phyloP scores from a whole-genome alignment of 2,113 vertebrate genomes.

The Balaeniceps rex region DNA sequence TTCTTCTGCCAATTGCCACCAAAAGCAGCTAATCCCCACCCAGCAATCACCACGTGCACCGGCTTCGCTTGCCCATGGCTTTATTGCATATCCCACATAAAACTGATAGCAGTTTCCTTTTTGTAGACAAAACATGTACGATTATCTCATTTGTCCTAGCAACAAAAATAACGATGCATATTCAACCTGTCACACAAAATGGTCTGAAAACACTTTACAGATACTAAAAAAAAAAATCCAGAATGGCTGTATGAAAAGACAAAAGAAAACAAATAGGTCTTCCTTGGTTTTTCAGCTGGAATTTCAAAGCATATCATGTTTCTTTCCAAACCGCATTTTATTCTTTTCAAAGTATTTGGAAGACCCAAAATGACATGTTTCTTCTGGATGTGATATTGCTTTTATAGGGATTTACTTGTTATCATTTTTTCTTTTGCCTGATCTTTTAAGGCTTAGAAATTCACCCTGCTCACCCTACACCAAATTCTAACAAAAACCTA shows the following conservation, averaged over 20 bases:
- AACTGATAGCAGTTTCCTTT: not conserved
- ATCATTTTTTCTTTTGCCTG: conserved; percentile 12
- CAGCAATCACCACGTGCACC: rapidly evolving
- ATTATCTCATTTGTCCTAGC: conserved; percentile 35
- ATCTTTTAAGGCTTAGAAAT: conserved; percentile 40
- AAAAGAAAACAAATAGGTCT: conserved; percentile 50
- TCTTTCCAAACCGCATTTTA: conserved; percentile 60
- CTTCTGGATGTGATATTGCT: conserved; percentile 49
- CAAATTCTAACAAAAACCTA: conserved; percentile 43
- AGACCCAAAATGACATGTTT: conserved; percentile 47
- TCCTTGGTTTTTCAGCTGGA: conserved; percentile 37
- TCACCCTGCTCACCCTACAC: not conserved
- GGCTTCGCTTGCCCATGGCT: not conserved
- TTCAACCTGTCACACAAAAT: conserved; percentile 19
- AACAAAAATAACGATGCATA: not conserved
- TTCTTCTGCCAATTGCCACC: not conserved
- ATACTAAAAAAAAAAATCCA: not conserved
- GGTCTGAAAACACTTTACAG: conserved; percentile 25
- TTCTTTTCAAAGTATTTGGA: conserved; percentile 56
- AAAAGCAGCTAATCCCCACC: not conserved
- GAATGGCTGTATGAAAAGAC: conserved; percentile 12
- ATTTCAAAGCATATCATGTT: conserved; percentile 41
- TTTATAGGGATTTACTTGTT: conserved; percentile 38
- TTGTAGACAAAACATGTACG: not conserved
- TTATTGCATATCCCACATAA: not conserved